Conservation (phyloP, 1,140 invertebrate genomes). For the Cecropterus lyciades region DNA sequence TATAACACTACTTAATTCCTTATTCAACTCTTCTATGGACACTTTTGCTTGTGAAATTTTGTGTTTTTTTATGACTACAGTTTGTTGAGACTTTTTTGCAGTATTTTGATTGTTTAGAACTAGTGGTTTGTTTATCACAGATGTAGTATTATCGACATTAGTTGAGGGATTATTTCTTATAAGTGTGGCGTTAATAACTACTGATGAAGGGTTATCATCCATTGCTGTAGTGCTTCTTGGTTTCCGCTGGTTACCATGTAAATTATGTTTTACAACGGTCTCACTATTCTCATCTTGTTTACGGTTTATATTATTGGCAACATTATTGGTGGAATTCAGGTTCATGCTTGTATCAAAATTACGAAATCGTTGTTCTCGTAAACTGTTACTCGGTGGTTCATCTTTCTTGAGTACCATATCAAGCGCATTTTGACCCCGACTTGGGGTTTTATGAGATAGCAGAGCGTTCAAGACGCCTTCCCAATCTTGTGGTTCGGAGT, state of each 20-base stretch:
- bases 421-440: conserved; percentile 61
- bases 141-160: neutral
- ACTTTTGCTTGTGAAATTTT: conserved; percentile 6
- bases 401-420: conserved; percentile 63
- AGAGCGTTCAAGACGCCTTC: conserved; percentile 68
- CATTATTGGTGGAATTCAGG: neutral
- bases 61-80: conserved; percentile 5
- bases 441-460: conserved; percentile 67
- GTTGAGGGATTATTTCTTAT: neutral
- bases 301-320: neutral
- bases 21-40: neutral
- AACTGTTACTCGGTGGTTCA: neutral
- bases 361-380: neutral
- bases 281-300: neutral
- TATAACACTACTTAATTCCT: neutral
- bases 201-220: neutral
- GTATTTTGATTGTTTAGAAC: neutral
- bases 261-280: conserved; percentile 7
- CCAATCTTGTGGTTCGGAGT: conserved; percentile 51
- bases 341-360: neutral
- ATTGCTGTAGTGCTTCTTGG: neutral
- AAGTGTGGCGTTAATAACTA: neutral
- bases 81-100: conserved; percentile 3
- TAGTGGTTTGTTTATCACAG: conserved; percentile 17
- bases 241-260: conserved; percentile 1